A percentile compares a stretch with the other conserved stretches of the same genome.
These are phyloP conservation scores for Microcebus lehilahytsara DNA, from an alignment of 2,113 vertebrate species.

Conservation along the genomic window DNA sequence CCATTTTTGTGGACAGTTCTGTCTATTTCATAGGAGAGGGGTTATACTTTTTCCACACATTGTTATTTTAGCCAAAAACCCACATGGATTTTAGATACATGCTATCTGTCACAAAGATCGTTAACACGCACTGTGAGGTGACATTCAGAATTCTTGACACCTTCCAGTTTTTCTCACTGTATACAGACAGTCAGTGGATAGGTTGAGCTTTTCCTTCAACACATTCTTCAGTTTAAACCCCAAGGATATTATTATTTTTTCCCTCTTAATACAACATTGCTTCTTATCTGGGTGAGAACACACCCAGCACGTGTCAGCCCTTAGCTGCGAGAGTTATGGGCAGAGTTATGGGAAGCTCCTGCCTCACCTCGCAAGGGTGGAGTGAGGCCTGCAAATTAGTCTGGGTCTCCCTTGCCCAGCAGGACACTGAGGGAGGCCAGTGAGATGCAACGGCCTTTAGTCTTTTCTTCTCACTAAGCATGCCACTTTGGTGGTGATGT, in stretches of 20 bases:
- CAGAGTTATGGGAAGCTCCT: not conserved
- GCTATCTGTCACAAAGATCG: not conserved
- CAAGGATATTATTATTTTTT: not conserved
- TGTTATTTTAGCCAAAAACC: not conserved
- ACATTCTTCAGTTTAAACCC: not conserved
- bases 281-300: not conserved
- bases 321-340: not conserved
- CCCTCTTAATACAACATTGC: not conserved
- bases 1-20: not conserved
- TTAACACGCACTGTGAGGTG: not conserved
- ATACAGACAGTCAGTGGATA: not conserved
- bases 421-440: not conserved
- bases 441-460: rapidly evolving
- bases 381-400: constrained; percentile 49
- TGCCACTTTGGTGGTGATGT: not conserved
- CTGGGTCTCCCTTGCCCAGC: not conserved
- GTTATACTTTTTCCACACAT: not conserved
- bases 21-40: not conserved
- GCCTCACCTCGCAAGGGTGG: not conserved
- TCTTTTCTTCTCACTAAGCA: not conserved
- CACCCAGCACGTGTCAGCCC: not conserved
- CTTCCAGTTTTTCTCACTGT: not conserved
- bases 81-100: not conserved
- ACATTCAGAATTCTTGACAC: not conserved
- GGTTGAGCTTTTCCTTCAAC: not conserved